Evolutionary conservation across 2,797 vertebrate species (phyloP), one percentile per base, ranked within the genome.

Genomic region (Gouania willdenowi): DNA sequence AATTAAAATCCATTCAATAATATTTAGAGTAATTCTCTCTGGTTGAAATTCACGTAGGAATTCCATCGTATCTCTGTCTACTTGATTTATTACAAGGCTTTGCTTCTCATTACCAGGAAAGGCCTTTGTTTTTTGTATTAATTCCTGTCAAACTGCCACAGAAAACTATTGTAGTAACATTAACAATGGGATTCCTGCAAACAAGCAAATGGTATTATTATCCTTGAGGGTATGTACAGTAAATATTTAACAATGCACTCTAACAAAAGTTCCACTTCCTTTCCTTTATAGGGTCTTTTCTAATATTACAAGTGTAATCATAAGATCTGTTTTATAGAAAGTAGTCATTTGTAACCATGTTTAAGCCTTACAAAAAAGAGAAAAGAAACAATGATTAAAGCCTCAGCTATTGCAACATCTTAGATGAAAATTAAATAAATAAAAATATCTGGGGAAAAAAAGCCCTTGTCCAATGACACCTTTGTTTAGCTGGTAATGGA

Each of bases 31-130:
- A 62, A 67, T 74, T 68, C 39, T 64, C 37, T 37, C 56, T 50
- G 41, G 73, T 55, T 82, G 60, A 62, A 77, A 73, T 72, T 72
- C 54, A 57, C 74, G 59, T 63, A 55, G 67, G 58, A 73, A 72
- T 85, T 79, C 71, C 83, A 78, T 81, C 85, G 75, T 78, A 62
- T 86, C 81, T 82, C 48, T 75, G 77, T 72, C 71, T 59, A 37
- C 65, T 81, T 87, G 84, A 87, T 87, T 86, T 88, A 88, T 87
- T 76, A 57, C 68, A 39, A 34, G 47, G 48, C 66, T 71, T 56
- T 59, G 53, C 58, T 53, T 60, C 21, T 66, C 56, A 75, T 82
- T 83, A 83, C 66, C 66, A 64, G 74, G 65, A 77, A 75, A 77
- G 72, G 57, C 58, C 39, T 39, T 22, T 29, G 40, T 41, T 57